Base-by-base conservation (phyloP, 2,888 invertebrate species). In the Lycaena phlaeas region DNA sequence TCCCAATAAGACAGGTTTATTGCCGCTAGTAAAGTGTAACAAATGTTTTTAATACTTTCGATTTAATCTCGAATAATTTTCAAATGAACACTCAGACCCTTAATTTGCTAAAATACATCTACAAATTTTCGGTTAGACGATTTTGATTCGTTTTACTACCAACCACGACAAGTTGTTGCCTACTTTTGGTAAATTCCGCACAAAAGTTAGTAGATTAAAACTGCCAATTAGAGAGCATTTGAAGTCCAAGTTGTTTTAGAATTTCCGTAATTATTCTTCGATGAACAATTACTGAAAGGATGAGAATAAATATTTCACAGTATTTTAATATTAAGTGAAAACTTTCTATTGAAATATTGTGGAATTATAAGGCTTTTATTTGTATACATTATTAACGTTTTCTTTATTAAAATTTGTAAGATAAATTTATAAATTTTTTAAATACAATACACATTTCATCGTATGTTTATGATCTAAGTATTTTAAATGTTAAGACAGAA, bases 161-260 rank as follows among this genome's bases (percentile, higher is more conserved):
- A 59, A 76, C 79, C 77, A 67, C 76, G 76, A 76, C 75, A 74
- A 81, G 66, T 75, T 73, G 73, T 71, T 76, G 69, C 68, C 64
- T 68, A 77, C 77, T 77, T 77, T 70, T 62, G 68, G 64, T 64
- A 70, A 74, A 73, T 76, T 77, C 73, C 68, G 71, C 66, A 77
- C 74, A 75, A 76, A 82, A 81, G 78, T 81, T 81, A 75, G 77
- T 77, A 76, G 74, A 81, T 81, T 82, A 78, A 81, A 81, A 78
- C 78, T 82, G 78, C 79, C 81, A 81, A 81, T 81, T 81, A 82
- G 70, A 65, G 65, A 74, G 71, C 72, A 78, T 78, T 81, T 79
- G 70, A 78, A 77, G 76, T 78, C 73, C 69, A 71, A 78, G 74
- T 78, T 77, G 77, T 75, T 78, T 76, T 73, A 75, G 75, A 78